Evolutionary conservation across 2,888 invertebrate species (phyloP), one percentile per base, ranked within the genome.

Genomic region (Leuctra nigra): DNA sequence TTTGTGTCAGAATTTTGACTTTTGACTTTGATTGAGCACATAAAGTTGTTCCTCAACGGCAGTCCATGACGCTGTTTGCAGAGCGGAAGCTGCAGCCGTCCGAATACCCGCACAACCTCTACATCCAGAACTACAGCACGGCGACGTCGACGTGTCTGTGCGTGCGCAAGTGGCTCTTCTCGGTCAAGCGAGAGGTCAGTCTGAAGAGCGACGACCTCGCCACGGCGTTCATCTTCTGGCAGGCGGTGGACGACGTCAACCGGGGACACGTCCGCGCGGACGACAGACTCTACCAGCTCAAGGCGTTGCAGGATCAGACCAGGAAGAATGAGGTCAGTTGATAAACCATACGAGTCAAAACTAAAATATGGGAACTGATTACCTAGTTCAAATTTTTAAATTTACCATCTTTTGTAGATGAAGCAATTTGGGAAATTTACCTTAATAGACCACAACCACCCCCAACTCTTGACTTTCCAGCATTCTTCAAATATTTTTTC

Each of bases 101-200:
- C 70, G 99, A 99, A 76, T 90, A 92, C 65, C 98, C 98, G 0
- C 98, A 99, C 76, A 91, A 94, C 66, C 79, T 99, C 62, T 99
- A 99, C 77, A 95, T 99, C 66, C 97, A 98, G 76, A 99, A 99
- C 76, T 99, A 98, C 71, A 94, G 94, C 63, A 98, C 98, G 11
- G 97, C 98, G 33, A 93, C 94, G 35, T 91, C 92, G 63, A 94
- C 94, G 48, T 99, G 98, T 70, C 79, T 99, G 46, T 82, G 89
- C 59, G 77, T 99, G 46, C 80, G 91, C 60, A 87, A 89, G 72
- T 94, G 93, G 93, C 73, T 93, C 59, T 94, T 94, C 75, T 83
- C 84, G 39, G 75, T 87, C 41, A 75, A 78, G 60, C 83, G 84
- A 62, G 82, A 84, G 67, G 72, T 87, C 7, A 82, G 83, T 64